These are phyloP conservation scores for Myripristis jacobus DNA, from an alignment of 2,797 vertebrate species.

Conservation along the genomic window DNA sequence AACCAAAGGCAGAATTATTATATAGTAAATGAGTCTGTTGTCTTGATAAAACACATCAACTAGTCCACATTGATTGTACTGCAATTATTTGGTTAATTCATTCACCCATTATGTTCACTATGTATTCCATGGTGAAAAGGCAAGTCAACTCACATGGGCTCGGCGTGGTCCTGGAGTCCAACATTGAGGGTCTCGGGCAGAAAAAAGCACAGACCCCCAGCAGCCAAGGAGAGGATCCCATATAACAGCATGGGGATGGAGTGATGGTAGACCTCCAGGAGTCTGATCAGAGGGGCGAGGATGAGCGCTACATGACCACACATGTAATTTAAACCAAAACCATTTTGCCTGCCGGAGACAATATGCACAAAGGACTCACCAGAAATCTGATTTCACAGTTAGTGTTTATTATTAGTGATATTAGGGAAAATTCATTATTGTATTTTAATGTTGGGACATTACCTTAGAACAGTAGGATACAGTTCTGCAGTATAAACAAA, in stretches of 20 bases:
- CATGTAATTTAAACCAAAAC: constrained; percentile 86
- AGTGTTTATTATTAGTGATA: no score
- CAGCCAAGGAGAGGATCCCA: constrained; percentile 77
- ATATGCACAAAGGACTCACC: background rate
- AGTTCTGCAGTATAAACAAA: constrained; percentile 89
- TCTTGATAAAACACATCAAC: no score
- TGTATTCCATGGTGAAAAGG: background rate
- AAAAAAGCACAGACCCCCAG: constrained; percentile 79
- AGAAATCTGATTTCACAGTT: no score
- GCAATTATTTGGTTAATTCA: no score
- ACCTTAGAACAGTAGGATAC: constrained; percentile 90
- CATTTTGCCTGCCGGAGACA: constrained; percentile 83
- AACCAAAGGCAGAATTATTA: no score
- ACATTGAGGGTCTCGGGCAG: constrained; percentile 87
- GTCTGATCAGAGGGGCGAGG: constrained; percentile 86
- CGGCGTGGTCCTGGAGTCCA: constrained; percentile 81
- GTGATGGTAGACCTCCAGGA: constrained; percentile 81
- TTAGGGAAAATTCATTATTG: background rate
- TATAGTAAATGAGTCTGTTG: no score
- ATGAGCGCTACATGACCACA: constrained; percentile 83
- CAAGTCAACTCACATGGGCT: constrained; percentile 63
- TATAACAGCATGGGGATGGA: constrained; percentile 87
- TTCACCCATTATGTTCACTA: no score
- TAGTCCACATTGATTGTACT: no score
- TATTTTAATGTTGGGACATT: constrained; percentile 1